Evolutionary conservation across 2,113 vertebrate genomes (phyloP).

Genomic region (Tapirus terrestris): DNA sequence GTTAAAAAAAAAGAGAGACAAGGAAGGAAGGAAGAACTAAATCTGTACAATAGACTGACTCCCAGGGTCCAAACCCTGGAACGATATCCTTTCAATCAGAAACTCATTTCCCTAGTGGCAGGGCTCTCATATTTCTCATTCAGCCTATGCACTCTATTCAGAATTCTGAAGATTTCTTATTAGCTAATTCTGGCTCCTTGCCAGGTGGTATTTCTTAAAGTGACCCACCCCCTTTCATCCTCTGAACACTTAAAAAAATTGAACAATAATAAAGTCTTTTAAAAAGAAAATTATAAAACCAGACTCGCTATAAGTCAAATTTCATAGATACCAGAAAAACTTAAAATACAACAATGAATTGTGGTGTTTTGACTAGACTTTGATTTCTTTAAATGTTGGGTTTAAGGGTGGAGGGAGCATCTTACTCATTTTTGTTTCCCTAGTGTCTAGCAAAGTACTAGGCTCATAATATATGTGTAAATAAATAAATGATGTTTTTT

Average conservation of each 20-base stretch:
- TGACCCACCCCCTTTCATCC: neutral
- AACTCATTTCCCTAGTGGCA: neutral
- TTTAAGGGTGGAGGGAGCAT: neutral
- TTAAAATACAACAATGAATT: neutral
- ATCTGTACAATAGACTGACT: neutral
- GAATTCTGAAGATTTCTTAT: constrained; percentile 43
- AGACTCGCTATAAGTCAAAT: neutral
- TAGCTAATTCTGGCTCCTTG: neutral
- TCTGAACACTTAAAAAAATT: neutral
- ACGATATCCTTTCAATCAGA: neutral
- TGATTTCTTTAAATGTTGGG: neutral
- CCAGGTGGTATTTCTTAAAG: neutral
- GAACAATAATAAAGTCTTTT: neutral
- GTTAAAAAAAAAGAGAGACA: neutral
- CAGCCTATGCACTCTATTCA: neutral
- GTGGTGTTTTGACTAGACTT: neutral
- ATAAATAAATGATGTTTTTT: neutral
- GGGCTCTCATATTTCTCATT: neutral
- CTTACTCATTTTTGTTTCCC: neutral
- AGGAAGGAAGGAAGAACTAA: neutral
- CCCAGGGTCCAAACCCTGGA: neutral
- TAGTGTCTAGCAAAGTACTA: neutral
- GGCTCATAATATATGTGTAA: neutral
- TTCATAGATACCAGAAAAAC: constrained; percentile 32
- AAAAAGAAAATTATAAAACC: constrained; percentile 17